phyloP scores from a whole-genome alignment of 2,113 vertebrate genomes.

The Telmatochromis sp. region DNA sequence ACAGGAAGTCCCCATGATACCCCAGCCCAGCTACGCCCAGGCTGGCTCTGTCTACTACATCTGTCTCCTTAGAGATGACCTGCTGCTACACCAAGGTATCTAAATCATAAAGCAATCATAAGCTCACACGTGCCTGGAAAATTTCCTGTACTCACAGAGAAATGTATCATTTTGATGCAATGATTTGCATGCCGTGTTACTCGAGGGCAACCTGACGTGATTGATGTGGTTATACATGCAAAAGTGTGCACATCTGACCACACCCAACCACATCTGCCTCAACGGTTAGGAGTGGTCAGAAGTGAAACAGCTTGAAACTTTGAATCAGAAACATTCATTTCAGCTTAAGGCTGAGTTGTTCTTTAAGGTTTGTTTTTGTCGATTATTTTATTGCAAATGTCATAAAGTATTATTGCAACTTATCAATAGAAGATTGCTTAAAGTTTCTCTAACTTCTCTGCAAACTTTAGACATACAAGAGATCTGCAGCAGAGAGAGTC shows the following conservation, averaged over 20 bases:
- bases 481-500: not conserved
- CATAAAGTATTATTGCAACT: not conserved
- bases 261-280: not conserved
- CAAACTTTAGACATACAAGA: not conserved
- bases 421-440: not conserved
- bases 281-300: not conserved
- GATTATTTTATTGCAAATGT: not conserved
- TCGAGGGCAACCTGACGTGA: not conserved
- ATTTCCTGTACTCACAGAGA: not conserved
- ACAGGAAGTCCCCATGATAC: conserved; percentile 98
- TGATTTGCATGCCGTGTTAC: not conserved
- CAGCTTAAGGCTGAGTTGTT: not conserved
- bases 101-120: not conserved
- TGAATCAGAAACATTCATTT: not conserved
- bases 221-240: not conserved
- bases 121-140: not conserved
- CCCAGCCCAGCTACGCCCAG: conserved; percentile 91
- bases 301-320: not conserved
- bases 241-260: not conserved
- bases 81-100: conserved; percentile 91
- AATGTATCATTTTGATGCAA: not conserved
- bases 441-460: not conserved
- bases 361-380: not conserved
- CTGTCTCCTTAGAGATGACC: conserved; percentile 89
- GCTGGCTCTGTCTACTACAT: conserved; percentile 94